These are phyloP conservation scores for Coelinius sp. DNA, from an alignment of 2,888 invertebrate genomes.

Conservation along the genomic window DNA sequence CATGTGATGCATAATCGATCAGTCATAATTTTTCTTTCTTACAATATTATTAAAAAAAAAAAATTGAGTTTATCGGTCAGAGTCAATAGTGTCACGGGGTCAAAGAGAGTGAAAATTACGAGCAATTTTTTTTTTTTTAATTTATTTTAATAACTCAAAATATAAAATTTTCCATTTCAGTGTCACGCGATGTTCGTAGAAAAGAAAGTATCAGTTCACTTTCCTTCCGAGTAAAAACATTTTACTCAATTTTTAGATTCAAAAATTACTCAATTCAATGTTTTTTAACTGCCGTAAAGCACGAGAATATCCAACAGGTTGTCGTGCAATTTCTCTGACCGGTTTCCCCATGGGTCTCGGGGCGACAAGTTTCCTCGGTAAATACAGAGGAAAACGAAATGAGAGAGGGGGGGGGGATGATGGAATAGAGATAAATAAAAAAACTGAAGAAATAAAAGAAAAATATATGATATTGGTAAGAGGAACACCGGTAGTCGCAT, in stretches of 20 bases:
- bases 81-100: not conserved
- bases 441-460: conserved; percentile 19
- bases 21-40: not conserved
- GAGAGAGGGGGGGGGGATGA: not conserved
- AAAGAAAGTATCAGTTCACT: conserved; percentile 12
- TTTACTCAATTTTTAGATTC: not conserved
- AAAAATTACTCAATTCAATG: not conserved
- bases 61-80: not conserved
- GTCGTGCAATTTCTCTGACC: conserved; percentile 16
- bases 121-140: not conserved
- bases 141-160: not conserved
- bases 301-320: conserved; percentile 35
- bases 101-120: not conserved
- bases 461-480: conserved; percentile 19
- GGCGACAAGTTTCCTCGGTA: conserved; percentile 4
- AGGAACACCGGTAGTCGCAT: conserved; percentile 45
- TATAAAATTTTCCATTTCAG: not conserved
- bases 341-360: conserved; percentile 5
- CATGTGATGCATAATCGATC: not conserved
- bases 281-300: not conserved
- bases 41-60: too few species aligned
- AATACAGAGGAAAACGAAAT: conserved; percentile 14
- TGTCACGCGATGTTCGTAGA: conserved; percentile 14
- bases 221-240: not conserved
- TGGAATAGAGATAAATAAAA: conserved; percentile 4